Evolutionary conservation across 2,113 vertebrate species (phyloP).

Genomic region (Tricholaema leucomelas): DNA sequence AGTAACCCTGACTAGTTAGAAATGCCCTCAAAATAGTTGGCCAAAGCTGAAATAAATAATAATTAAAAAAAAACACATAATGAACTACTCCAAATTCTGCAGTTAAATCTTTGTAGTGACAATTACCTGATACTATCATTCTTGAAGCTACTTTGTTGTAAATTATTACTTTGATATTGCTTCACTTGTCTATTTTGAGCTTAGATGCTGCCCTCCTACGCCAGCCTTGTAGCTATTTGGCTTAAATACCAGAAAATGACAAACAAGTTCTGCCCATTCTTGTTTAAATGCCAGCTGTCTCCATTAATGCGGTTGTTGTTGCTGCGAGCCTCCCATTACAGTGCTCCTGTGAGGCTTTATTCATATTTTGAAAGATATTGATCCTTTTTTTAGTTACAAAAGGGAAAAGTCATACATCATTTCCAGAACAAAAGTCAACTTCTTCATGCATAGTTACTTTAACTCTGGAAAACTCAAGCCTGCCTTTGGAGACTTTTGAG

Average conservation of each 20-base stretch:
- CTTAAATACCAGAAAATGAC: not conserved
- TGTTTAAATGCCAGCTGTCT: not conserved
- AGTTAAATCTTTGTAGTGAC: not conserved
- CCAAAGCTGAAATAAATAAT: not conserved
- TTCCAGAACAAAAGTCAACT: not conserved
- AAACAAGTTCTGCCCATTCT: not conserved
- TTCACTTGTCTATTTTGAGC: not conserved
- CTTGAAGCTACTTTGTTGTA: not conserved
- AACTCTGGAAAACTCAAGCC: not conserved
- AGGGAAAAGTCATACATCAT: not conserved
- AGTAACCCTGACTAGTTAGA: not conserved
- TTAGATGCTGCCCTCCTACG: not conserved
- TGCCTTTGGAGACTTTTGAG: slow-evolving; percentile 5
- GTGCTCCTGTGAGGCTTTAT: not conserved
- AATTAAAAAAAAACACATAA: not conserved
- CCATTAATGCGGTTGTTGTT: not conserved
- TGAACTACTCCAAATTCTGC: not conserved
- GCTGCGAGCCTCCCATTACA: not conserved
- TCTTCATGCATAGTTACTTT: not conserved
- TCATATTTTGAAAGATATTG: not conserved
- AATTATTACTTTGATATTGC: not conserved
- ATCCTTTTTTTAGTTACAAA: not conserved
- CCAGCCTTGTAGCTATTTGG: not conserved
- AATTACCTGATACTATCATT: not conserved
- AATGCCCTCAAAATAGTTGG: not conserved